Evolutionary conservation across 2,797 vertebrate genomes (phyloP).

Genomic region (Odontamblyopus lacepedii): DNA sequence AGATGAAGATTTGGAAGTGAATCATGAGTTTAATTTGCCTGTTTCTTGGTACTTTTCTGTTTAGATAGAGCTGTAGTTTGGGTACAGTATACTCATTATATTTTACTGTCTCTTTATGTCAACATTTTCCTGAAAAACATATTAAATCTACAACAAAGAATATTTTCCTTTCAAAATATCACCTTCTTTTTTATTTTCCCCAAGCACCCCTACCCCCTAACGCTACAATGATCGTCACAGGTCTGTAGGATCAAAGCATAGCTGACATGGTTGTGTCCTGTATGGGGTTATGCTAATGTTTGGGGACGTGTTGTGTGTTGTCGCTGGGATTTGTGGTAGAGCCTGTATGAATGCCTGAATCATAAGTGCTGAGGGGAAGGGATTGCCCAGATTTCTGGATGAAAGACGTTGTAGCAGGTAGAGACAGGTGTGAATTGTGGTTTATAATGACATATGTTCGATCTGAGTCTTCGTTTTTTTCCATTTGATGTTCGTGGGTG

Average conservation of each 20-base stretch:
- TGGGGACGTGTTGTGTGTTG: conserved; percentile 41
- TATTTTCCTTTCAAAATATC: no score
- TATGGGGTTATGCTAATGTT: conserved; percentile 23
- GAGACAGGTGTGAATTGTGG: conserved; percentile 5
- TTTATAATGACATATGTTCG: conserved; percentile 3
- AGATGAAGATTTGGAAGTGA: no score
- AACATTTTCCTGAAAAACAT: no score
- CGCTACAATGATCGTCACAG: conserved; percentile 5
- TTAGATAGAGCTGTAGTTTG: no score
- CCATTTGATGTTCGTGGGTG: not conserved
- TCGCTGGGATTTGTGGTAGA: conserved; percentile 35
- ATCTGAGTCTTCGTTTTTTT: not conserved
- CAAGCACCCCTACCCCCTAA: not conserved
- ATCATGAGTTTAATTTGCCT: no score
- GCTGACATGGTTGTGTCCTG: conserved; percentile 29
- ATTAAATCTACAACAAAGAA: no score
- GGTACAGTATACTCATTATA: no score
- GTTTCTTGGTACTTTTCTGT: no score
- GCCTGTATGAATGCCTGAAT: conserved; percentile 34
- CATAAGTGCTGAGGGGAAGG: conserved; percentile 35
- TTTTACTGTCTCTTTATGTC: no score
- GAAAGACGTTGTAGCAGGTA: not conserved
- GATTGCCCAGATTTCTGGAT: conserved; percentile 12
- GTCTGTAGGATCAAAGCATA: conserved; percentile 50
- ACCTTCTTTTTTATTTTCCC: no score